Evolutionary conservation across 2,797 vertebrate species (phyloP), one percentile per base, ranked within the genome.

Genomic region (Pseudochirops corinnae): DNA sequence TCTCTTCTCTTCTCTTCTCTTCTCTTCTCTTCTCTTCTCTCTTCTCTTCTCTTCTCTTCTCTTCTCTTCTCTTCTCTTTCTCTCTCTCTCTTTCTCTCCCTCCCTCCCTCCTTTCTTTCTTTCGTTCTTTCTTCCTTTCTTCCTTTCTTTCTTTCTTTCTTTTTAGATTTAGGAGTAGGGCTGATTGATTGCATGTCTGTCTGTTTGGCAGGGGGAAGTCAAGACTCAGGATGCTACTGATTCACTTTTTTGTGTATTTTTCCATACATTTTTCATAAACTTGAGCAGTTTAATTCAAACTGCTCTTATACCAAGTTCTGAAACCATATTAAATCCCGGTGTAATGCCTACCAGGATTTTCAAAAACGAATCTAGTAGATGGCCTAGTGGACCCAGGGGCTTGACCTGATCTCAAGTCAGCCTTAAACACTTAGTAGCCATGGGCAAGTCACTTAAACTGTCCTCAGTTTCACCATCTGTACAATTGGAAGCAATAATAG

Each of bases 171-270:
- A 82, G 67, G 7, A 82, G n/a, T 39, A 82, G 18, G 21, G 18
- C 33, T 39, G 16, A 39, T 6, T 14, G 28, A 7, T 21, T 74
- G n/a, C 39, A 26, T 46, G n/a, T 82, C 74, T 82, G 7, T 24
- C n/a, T 46, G 1, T 82, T 82, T 82, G 74, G 87, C 60, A n/a
- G 46, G 67, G 0, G n/a, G 92, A 53, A 55, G 21, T 16, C 74
- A 82, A 82, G 90, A 60, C 92, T 87, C 56, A 91, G 92, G 94
- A 58, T 60, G 60, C 82, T 50, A 12, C 56, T 0, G 1, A 94
- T 96, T 95, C 96, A 46, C 95, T 92, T 95, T 67, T n/a, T 55
- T 95, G 93, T 33, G 53, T 95, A 92, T 90, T 97, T 95, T 87
- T 96, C 92, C 96, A 91, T 97, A 93, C 94, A 95, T 53, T 58